Conservation (phyloP, 2,113 vertebrate species). For the Scomber japonicus region DNA sequence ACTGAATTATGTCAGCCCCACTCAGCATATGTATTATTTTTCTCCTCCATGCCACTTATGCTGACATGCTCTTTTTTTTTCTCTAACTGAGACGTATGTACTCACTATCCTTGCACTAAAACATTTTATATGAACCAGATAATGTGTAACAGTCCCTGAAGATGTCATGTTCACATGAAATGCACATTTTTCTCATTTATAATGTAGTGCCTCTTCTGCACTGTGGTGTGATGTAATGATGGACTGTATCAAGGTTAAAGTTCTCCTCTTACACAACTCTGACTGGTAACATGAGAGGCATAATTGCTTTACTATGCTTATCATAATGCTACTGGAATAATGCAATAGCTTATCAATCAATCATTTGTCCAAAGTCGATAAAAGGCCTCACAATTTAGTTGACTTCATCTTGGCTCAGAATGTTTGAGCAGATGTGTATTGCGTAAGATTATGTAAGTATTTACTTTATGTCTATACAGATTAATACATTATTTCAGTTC, state of each 20-base stretch:
- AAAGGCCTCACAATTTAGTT: constrained; percentile 2
- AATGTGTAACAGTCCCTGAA: constrained; percentile 18
- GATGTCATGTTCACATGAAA: neutral
- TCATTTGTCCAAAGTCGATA: constrained; percentile 2
- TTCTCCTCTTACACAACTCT: constrained; percentile 4
- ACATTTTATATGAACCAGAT: neutral
- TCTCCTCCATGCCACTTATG: neutral
- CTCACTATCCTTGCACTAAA: constrained; percentile 6
- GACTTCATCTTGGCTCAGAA: constrained; percentile 20
- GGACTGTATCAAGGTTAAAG: constrained; percentile 4
- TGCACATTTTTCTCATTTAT: constrained; percentile 4
- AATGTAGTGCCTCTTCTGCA: neutral
- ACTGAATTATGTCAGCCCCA: constrained; percentile 37
- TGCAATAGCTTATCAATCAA: constrained; percentile 47
- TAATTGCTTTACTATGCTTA: constrained; percentile 24
- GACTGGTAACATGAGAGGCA: constrained; percentile 17
- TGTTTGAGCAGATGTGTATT: constrained; percentile 7
- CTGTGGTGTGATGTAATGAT: constrained; percentile 16
- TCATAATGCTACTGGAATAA: constrained; percentile 24
- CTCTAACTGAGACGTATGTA: neutral
- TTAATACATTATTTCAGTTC: neutral
- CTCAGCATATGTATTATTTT: constrained; percentile 35
- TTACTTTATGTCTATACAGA: neutral
- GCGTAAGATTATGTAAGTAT: neutral
- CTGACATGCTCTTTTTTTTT: constrained; percentile 20